Conservation (phyloP, 2,113 vertebrate species). For the Hippocampus zosterae region DNA sequence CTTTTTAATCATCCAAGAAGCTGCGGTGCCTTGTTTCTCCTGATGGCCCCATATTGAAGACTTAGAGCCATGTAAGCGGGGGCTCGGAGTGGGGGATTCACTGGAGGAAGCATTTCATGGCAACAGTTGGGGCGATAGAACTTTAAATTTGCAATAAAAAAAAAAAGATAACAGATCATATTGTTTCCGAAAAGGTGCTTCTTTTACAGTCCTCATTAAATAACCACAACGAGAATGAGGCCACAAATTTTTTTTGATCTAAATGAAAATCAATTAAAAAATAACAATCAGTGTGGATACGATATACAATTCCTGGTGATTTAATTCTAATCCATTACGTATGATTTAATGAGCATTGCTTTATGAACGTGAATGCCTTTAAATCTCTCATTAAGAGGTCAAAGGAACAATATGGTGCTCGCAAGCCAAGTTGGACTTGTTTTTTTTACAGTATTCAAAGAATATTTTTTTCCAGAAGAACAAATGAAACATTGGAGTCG, state of each 20-base stretch:
- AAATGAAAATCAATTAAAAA: no score
- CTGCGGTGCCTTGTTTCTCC: slow-evolving; percentile 77
- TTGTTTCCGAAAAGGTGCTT: no score
- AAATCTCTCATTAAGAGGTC: neutral
- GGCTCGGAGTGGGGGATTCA: slow-evolving; percentile 11
- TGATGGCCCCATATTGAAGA: slow-evolving; percentile 82
- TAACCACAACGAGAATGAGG: no score
- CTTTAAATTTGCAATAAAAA: slow-evolving; percentile 9
- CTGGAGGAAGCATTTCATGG: slow-evolving; percentile 30
- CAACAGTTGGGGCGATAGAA: slow-evolving; percentile 52
- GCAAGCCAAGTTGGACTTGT: neutral
- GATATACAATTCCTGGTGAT: no score
- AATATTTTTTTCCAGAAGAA: slow-evolving; percentile 10
- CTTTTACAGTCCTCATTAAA: no score
- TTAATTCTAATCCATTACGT: no score
- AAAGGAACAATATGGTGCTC: neutral
- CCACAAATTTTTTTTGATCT: no score
- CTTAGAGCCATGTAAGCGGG: slow-evolving; percentile 69
- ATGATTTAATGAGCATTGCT: no score
- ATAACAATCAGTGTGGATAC: no score
- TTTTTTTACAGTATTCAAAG: slow-evolving; percentile 1
- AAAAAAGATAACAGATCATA: no score
- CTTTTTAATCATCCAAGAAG: slow-evolving; percentile 95
- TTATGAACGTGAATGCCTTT: neutral
- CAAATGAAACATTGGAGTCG: neutral